Conservation (phyloP, 2,797 vertebrate genomes). For the Pangasius djambal region DNA sequence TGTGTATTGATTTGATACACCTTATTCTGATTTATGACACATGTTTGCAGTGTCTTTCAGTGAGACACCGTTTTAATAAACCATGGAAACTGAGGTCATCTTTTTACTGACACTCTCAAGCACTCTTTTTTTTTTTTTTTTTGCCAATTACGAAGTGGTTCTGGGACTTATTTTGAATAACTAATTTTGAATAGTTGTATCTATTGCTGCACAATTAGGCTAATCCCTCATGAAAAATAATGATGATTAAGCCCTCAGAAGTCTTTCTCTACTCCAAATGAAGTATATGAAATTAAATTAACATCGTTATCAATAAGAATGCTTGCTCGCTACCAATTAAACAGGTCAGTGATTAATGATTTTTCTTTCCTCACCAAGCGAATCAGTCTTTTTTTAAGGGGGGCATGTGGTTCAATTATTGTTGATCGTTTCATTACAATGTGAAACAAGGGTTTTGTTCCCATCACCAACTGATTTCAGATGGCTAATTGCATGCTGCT, state of each 20-base stretch:
- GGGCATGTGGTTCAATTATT: conserved; percentile 16
- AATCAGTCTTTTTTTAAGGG: background rate
- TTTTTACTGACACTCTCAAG: conserved; percentile 8
- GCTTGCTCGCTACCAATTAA: background rate
- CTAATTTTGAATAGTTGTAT: background rate
- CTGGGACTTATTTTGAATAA: background rate
- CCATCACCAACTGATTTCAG: background rate
- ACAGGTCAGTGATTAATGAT: background rate
- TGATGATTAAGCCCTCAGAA: background rate
- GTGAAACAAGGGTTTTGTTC: background rate
- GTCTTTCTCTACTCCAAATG: no score
- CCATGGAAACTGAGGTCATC: conserved; percentile 6
- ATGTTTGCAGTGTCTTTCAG: background rate
- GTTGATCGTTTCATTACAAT: background rate
- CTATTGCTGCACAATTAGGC: background rate
- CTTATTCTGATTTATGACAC: background rate
- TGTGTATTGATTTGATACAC: background rate
- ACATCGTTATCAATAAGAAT: background rate
- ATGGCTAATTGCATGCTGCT: background rate
- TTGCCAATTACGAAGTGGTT: background rate
- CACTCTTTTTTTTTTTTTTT: background rate
- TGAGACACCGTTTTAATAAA: conserved; percentile 18
- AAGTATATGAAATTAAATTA: background rate
- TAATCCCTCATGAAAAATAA: background rate
- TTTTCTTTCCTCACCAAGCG: conserved; percentile 45